Evolutionary conservation across 1,140 invertebrate species (phyloP), one percentile per base, ranked within the genome.

Genomic region (Berghia stephanieae): DNA sequence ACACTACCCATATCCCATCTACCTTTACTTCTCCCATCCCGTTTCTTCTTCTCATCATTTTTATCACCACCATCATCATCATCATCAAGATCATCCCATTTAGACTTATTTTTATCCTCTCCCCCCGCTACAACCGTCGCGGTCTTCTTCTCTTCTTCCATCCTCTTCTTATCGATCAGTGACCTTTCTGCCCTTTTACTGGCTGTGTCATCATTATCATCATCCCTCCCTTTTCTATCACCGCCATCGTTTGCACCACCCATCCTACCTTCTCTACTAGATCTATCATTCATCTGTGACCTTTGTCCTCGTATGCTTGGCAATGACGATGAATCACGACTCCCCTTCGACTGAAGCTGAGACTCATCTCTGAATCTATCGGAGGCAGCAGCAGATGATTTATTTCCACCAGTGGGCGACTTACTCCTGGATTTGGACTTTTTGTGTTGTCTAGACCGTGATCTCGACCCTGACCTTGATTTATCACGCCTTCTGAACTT

Each of bases 381-480:
- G 24, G 34, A 36, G 16, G 55, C 38, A 60, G 10, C 27, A 6
- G 38, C 40, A 16, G 6, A 24, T 42, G 24, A n/a, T 69, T 27
- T 18, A n/a, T 68, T 36, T 68, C 40, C 38, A n/a, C 75, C 57
- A 34, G 57, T 60, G 1, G 27, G 36, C 21, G 24, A 40, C 21
- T 66, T 74, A 10, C 27, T 18, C 13, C 43, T 34, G 36, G 72
- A 76, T 67, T 44, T 36, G 16, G 68, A 72, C 31, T 70, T 66
- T 34, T 74, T 44, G 27, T 71, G 72, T 31, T 77, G 49, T 31
- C 63, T 24, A n/a, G 44, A 67, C 10, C 63, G 52, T 36, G 72
- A 76, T 49, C 79, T 76, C 31, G 34, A 46, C 10, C 69, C 60
- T 40, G 74, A 77, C n/a, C 55, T 49, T 42, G 77, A 76, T 46